Base-by-base conservation (phyloP, 2,888 invertebrate genomes). In the Ophion slaviceki region DNA sequence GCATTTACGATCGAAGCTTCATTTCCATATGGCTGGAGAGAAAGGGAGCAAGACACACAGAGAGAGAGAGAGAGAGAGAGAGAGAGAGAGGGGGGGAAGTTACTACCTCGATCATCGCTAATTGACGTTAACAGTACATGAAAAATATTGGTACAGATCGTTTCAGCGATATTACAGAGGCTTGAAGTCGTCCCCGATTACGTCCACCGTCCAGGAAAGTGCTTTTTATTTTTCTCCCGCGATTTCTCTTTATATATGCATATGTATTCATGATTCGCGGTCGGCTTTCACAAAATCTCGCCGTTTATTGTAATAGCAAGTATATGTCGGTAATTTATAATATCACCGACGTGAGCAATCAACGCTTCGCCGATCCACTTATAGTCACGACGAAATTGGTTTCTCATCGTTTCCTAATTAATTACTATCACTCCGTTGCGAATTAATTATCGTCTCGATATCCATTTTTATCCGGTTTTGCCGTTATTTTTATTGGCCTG, bases 91-190 rank as follows among this genome's bases (percentile, higher is more conserved):
- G 32, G 71, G 70, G n/a, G 32, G 67, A 57, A 77, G 68, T 71
- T 78, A 78, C 61, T 80, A 57, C 75, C 82, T 85, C 85, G 84
- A 86, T 87, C 84, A 85, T 87, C 64, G 79, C 87, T 83, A 88
- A 88, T 88, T 87, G 88, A 87, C 88, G 84, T 86, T 88, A 86
- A 87, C 81, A 66, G 86, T 82, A 80, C 86, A 76, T 79, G 87
- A 77, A 84, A 81, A 84, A 87, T 86, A 87, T 86, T 82, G 84
- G 76, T 80, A 80, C 78, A 80, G 86, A 87, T 85, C 84, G 82
- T 86, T 84, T 84, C 70, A 61, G 78, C 59, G 82, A 86, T 81
- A 81, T 76, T 67, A 87, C 80, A 82, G 57, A 53, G 59, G 74
- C 77, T 83, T 74, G 47, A 84, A 83, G 81, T 75, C 74, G 81